These are phyloP conservation scores for Natator depressus DNA, from an alignment of 2,113 vertebrate species.

Conservation along the genomic window DNA sequence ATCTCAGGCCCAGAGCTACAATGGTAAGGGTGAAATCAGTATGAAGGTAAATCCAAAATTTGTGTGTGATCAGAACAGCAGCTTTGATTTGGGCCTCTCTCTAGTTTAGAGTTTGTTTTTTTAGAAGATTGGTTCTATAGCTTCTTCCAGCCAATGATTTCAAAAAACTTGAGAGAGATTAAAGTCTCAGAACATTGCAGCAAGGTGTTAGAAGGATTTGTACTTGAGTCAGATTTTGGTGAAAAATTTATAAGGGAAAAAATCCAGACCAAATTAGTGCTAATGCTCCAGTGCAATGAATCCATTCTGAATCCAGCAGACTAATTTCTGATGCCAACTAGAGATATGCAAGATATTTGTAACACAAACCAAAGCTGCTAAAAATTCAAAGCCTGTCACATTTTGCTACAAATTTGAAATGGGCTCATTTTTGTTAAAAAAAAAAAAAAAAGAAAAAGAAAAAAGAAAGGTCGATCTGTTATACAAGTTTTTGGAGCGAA, in stretches of 20 bases:
- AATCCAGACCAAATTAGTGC: not conserved
- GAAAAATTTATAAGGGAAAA: not conserved
- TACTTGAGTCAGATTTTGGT: not conserved
- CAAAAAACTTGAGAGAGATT: not conserved
- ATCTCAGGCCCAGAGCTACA: not conserved
- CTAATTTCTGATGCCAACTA: not conserved
- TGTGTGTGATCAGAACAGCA: not conserved
- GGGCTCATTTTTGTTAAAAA: not conserved
- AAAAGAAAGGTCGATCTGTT: not conserved
- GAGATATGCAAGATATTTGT: not conserved
- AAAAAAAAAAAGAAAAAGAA: not conserved
- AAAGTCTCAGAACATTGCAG: not conserved
- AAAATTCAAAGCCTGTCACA: not conserved
- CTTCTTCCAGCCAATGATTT: not conserved
- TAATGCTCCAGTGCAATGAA: not conserved
- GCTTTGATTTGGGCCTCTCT: not conserved
- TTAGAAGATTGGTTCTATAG: not conserved
- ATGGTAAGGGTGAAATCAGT: not conserved
- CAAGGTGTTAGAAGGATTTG: not conserved
- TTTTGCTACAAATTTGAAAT: not conserved
- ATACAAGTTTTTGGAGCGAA: not conserved
- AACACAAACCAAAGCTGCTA: not conserved
- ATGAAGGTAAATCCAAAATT: not conserved
- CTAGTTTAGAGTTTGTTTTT: not conserved
- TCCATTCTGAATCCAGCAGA: not conserved